These are phyloP conservation scores for Cheumatopsyche charites DNA, from an alignment of 1,140 invertebrate genomes.

Conservation along the genomic window DNA sequence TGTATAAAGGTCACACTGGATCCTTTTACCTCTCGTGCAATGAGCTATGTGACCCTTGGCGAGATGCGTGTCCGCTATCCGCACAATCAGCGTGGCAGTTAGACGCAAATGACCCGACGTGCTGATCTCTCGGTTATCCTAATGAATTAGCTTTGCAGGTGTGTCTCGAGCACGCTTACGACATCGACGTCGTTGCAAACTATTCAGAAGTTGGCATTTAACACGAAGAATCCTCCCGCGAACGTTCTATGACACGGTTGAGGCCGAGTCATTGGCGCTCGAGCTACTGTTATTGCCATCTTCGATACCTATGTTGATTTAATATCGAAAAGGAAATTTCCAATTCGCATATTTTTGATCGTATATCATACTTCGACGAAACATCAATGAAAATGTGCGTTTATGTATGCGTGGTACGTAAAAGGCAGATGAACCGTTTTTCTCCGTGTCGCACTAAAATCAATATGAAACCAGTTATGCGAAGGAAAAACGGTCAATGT, in stretches of 20 bases:
- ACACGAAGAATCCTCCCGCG: too few relatives aligned
- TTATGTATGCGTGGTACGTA: too few relatives aligned
- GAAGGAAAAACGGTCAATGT: constrained; percentile 26
- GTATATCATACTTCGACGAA: too few relatives aligned
- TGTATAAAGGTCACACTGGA: too few relatives aligned
- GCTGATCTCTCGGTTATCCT: constrained; percentile 37
- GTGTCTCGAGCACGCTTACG: constrained; percentile 29
- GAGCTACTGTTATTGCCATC: too few relatives aligned
- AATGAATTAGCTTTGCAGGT: constrained; percentile 42
- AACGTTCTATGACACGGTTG: too few relatives aligned
- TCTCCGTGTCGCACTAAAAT: background rate
- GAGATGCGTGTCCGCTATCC: constrained; percentile 32
- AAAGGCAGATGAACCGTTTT: too few relatives aligned
- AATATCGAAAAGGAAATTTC: too few relatives aligned
- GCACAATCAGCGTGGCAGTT: constrained; percentile 36
- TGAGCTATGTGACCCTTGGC: constrained; percentile 6
- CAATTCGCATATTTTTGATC: too few relatives aligned
- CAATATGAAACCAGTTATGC: background rate
- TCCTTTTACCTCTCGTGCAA: background rate
- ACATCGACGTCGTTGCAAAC: background rate
- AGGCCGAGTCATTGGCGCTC: too few relatives aligned
- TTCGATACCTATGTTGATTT: too few relatives aligned
- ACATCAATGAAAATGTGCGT: background rate
- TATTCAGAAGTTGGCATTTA: too few relatives aligned
- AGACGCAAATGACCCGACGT: constrained; percentile 47